Evolutionary conservation across 2,797 vertebrate species (phyloP).

Genomic region (Halcyon chelicuti): DNA sequence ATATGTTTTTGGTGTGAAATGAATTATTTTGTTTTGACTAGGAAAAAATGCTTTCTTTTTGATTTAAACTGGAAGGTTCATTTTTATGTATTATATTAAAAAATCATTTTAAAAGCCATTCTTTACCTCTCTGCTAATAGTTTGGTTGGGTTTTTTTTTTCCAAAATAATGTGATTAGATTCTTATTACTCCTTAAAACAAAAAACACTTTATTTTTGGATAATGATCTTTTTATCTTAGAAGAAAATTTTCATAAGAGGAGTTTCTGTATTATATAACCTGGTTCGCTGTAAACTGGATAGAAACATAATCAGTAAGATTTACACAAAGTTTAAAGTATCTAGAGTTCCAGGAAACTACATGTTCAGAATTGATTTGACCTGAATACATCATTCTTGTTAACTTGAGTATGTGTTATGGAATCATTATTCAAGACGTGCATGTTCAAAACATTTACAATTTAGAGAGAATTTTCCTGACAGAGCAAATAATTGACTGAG

Average conservation of each 20-base stretch:
- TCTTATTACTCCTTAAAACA: background rate
- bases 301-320: background rate
- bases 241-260: background rate
- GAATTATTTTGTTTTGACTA: background rate
- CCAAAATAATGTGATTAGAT: background rate
- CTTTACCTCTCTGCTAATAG: background rate
- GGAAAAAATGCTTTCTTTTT: background rate
- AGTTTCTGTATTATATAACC: background rate
- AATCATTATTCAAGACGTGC: background rate
- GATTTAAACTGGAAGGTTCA: background rate
- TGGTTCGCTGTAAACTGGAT: background rate
- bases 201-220: background rate
- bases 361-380: background rate
- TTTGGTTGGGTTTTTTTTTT: background rate
- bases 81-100: background rate
- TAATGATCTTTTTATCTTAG: background rate
- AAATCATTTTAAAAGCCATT: background rate
- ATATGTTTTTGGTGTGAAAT: background rate
- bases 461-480: background rate
- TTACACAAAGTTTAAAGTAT: background rate
- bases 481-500: constrained; percentile 6
- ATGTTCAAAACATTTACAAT: background rate
- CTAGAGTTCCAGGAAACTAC: background rate
- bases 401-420: background rate
- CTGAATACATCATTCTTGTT: constrained; percentile 1